Percentiles rank a stretch among this genome's conserved stretches.
These are phyloP conservation scores for Theristicus caerulescens DNA, from an alignment of 2,113 vertebrate genomes.

Conservation along the genomic window DNA sequence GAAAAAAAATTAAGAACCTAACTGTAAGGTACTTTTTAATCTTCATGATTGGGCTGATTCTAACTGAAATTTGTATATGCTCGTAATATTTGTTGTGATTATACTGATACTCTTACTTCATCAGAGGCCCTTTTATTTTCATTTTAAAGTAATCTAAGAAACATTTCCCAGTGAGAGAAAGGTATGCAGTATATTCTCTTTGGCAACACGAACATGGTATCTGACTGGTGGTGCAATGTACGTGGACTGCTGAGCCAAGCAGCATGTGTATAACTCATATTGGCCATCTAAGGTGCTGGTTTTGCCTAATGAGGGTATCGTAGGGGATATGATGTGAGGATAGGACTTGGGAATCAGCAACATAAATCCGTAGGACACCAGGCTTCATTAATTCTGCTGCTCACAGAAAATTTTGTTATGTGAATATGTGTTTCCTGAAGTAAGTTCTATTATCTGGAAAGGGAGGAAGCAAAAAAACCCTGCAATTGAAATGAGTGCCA, in stretches of 20 bases:
- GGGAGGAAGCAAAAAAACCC: background rate
- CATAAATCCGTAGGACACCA: background rate
- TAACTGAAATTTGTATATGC: background rate
- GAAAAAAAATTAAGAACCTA: background rate
- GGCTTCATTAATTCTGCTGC: background rate
- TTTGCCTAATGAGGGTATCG: accelerated
- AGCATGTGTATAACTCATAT: background rate
- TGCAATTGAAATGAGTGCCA: background rate
- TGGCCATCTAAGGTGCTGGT: background rate
- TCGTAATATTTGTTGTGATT: background rate
- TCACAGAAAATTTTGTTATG: background rate
- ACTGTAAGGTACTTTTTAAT: background rate
- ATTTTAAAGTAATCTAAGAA: background rate
- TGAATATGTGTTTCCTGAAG: background rate
- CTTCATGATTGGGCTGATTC: background rate
- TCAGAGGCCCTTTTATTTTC: background rate
- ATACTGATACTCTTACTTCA: background rate
- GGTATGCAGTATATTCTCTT: background rate
- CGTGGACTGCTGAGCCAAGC: background rate
- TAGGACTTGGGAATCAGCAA: background rate
- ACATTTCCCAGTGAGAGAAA: background rate
- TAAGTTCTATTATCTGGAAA: background rate
- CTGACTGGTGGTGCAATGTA: background rate
- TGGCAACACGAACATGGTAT: background rate
- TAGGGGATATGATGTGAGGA: background rate